Evolutionary conservation across 2,113 vertebrate species (phyloP), one percentile per base, ranked within the genome.

Genomic region (Bubo scandiacus): DNA sequence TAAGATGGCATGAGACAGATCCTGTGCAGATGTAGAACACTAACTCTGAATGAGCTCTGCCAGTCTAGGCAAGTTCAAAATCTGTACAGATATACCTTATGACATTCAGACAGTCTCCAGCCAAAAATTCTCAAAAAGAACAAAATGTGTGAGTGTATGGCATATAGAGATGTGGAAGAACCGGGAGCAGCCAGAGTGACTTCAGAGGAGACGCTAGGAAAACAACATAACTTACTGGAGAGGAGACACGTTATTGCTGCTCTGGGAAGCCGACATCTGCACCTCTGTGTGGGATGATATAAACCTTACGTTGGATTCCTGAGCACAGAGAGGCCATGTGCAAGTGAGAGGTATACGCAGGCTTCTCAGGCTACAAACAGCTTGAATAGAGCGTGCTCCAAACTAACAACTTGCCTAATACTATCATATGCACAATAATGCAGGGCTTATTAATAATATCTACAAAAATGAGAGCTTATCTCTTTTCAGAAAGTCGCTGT

Each of bases 191-290:
- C 75, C 92, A 43, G 75, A 94, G 94, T 10, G 83, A 94, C 92
- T 96, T 94, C 92, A 97, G 96, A 95, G 77, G 95, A 96, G 86
- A 81, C 2, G 6, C 83, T 92, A 61, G 80, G 43, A 95, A 96
- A 96, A 95, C 95, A 97, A 62, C 96, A 94, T 96, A 94, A 96
- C 91, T 96, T 96, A 94, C 42, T 58, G 3, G 95, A 94, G 88
- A 94, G 96, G 96, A 97, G 96, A 94, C 92, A 79, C 1, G 3
- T 96, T 97, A 97, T 96, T 96, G 95, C 97, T 94, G 94, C 95
- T 94, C 92, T 85, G 96, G 96, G 96, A 94, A 96, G 94, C 88
- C 9, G 25, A 94, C 96, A 96, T 96, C 96, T 96, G 96, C 95
- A 94, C 88, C 94, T 96, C 90, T 94, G 94, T 95, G 95, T 96